Percentiles rank a stretch among this genome's conserved stretches.
Evolutionary conservation across 2,113 vertebrate genomes (phyloP).

Genomic region (Empidonax traillii): DNA sequence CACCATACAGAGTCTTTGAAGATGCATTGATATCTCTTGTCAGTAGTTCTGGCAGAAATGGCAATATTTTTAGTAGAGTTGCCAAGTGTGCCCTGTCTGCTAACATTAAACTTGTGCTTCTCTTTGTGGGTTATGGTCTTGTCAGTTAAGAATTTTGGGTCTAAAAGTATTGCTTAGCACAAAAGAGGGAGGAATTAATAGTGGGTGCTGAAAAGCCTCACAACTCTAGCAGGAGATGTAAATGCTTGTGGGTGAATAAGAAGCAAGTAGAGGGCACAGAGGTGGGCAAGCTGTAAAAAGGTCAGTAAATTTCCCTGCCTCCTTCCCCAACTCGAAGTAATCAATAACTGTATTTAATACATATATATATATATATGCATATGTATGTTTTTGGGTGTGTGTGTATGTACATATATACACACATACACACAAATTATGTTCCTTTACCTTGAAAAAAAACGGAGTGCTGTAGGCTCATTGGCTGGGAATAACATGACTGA

Average conservation of each 20-base stretch:
- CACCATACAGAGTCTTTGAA: not conserved
- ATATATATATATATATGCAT: not conserved
- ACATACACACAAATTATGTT: not conserved
- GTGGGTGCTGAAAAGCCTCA: not conserved
- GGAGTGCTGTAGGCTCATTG: not conserved
- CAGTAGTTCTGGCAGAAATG: not conserved
- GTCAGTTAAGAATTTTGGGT: not conserved
- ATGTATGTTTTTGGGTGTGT: not conserved
- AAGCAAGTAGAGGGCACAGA: not conserved
- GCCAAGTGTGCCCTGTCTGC: not conserved
- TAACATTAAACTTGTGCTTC: not conserved
- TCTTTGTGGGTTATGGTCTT: not conserved
- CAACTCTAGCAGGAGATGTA: not conserved
- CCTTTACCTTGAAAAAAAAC: not conserved
- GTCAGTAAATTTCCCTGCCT: not conserved
- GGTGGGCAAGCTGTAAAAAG: not conserved
- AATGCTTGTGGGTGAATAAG: not conserved
- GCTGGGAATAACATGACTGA: not conserved
- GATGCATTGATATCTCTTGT: fast-evolving
- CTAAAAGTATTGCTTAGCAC: not conserved
- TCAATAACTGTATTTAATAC: not conserved
- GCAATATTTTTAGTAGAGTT: not conserved
- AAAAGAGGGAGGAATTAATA: not conserved
- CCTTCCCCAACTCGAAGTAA: not conserved
- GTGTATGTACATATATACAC: not conserved